These are phyloP conservation scores for Melanchra persicariae DNA, from an alignment of 2,888 invertebrate species.

Conservation along the genomic window DNA sequence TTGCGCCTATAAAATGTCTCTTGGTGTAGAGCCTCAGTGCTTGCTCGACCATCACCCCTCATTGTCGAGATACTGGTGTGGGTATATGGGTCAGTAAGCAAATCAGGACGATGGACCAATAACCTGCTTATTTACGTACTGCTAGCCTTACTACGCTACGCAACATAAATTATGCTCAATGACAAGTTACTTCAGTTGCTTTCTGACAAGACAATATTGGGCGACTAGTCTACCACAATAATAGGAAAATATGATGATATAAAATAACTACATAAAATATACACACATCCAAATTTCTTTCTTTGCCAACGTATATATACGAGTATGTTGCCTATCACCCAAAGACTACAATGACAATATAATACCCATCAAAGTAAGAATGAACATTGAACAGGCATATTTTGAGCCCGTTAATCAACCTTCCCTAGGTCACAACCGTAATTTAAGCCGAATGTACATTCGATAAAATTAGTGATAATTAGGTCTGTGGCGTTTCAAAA, in stretches of 20 bases:
- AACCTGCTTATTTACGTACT: slow-evolving; percentile 23
- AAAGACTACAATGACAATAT: not conserved
- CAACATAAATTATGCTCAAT: not conserved
- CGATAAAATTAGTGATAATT: no score
- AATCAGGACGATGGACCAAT: slow-evolving; percentile 34
- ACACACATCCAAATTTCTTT: no score
- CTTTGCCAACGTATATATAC: no score
- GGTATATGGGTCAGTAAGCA: slow-evolving; percentile 27
- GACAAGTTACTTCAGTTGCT: not conserved
- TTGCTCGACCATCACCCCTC: slow-evolving; percentile 2
- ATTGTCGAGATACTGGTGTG: slow-evolving; percentile 3
- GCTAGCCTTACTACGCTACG: not conserved
- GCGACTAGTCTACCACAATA: not conserved
- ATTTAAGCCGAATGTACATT: no score
- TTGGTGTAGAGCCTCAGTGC: not conserved
- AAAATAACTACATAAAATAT: no score
- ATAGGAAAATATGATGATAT: no score
- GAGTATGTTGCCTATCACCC: no score
- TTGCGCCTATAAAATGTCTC: not conserved
- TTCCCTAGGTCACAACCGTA: no score
- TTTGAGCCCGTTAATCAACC: not conserved
- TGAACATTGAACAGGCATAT: not conserved
- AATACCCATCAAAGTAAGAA: not conserved
- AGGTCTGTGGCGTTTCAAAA: no score
- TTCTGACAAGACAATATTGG: not conserved